Evolutionary conservation across 2,113 vertebrate species (phyloP).

Genomic region (Gopherus evgoodei): DNA sequence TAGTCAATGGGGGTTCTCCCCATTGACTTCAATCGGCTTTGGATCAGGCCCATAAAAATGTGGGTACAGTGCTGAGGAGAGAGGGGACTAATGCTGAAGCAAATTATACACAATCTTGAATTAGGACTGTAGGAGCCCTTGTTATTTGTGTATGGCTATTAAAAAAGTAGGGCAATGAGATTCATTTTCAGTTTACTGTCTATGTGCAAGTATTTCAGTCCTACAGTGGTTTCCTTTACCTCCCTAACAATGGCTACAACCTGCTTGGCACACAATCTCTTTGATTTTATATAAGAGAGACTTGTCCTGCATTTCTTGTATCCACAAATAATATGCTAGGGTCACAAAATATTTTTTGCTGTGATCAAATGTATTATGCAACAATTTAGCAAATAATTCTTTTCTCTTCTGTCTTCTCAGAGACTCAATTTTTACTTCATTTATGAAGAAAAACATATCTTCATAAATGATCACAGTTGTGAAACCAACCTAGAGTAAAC

Average conservation of each 20-base stretch:
- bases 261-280: neutral
- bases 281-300: neutral
- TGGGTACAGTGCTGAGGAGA: neutral
- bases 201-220: neutral
- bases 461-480: neutral
- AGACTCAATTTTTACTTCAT: slow-evolving; percentile 27
- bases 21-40: too few species aligned
- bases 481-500: neutral
- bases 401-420: slow-evolving; percentile 15
- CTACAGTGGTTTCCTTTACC: neutral
- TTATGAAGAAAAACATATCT: slow-evolving; percentile 28
- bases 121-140: neutral
- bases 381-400: neutral
- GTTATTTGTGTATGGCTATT: neutral
- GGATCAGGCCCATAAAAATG: too few species aligned
- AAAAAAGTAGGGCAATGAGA: neutral
- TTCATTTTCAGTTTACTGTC: neutral
- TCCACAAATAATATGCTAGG: neutral
- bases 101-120: neutral
- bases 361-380: neutral
- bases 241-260: neutral
- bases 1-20: neutral
- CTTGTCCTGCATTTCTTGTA: neutral
- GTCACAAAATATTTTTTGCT: neutral
- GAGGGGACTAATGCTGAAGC: neutral